Evolutionary conservation across 2,113 vertebrate species (phyloP), one percentile per base, ranked within the genome.

Genomic region (Noctilio leporinus): DNA sequence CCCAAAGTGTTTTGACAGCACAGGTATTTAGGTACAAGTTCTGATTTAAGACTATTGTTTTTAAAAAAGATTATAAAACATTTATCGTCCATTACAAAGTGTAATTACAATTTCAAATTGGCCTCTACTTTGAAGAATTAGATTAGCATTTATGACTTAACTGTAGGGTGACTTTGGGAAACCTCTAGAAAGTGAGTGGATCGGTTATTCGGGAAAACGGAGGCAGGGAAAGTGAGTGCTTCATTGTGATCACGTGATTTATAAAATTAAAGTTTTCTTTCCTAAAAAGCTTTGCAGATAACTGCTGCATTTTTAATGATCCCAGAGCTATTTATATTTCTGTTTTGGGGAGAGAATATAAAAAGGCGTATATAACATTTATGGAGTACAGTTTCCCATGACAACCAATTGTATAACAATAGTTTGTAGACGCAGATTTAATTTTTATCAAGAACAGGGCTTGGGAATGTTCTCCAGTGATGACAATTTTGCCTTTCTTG

Each of bases 241-340:
- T 83, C 24, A 14, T 90, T 91, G 57, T 10, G 33, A 53, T 80
- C 26, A 20, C 33, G n/a, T 47, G 62, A 59, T 83, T 85, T 93
- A 64, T 11, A 19, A 35, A 89, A 40, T 62, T 81, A 67, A 95
- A n/a, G 40, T 67, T 65, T 83, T 90, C 62, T 59, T 53, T 47
- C 20, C 2, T 16, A 38, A 57, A 92, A 92, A 57, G 20, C 86
- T 8, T 22, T 72, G 87, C 62, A 86, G 64, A 70, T 91, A 57
- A 57, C n/a, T 78, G 15, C n/a, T 93, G 57, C 45, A 59, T 57
- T 93, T 93, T 95, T 89, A 92, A n/a, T 93, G 45, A 7, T 49
- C 28, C 30, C 22, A 91, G 17, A 64, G 35, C n/a, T 73, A 53
- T 73, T 92, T 49, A 19, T 91, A 75, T 76, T 94, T 93, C 43